Evolutionary conservation across 2,888 invertebrate genomes (phyloP).

Genomic region (Tolmerus cingulatus): DNA sequence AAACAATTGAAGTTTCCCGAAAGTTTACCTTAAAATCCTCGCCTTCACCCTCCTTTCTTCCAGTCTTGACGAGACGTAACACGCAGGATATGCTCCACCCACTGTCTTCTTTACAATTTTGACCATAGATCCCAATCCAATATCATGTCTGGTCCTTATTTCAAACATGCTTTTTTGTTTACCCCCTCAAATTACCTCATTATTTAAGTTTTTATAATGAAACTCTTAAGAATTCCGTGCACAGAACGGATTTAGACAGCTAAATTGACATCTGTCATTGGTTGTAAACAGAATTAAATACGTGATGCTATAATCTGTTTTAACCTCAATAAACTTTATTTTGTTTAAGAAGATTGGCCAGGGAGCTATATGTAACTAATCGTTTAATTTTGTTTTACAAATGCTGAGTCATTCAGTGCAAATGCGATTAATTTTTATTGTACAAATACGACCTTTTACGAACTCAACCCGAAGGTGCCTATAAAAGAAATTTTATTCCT

Average conservation of each 20-base stretch:
- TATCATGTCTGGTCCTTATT: conserved; percentile 52
- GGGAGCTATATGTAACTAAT: background rate
- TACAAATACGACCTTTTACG: background rate
- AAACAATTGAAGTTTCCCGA: too few relatives aligned
- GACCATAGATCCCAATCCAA: conserved; percentile 59
- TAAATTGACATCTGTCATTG: background rate
- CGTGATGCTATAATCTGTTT: background rate
- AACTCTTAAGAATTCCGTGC: background rate
- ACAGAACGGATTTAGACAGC: background rate
- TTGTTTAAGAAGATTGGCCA: background rate
- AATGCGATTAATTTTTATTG: background rate
- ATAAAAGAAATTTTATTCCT: background rate
- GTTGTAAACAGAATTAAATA: background rate
- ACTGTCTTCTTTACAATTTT: conserved; percentile 75
- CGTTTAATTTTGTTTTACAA: background rate
- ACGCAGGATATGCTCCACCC: conserved; percentile 80
- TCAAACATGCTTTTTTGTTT: conserved; percentile 52
- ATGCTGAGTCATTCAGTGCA: background rate
- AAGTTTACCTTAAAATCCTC: conserved; percentile 58
- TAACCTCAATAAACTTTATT: background rate
- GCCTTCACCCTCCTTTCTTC: conserved; percentile 77
- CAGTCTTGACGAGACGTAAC: conserved; percentile 74
- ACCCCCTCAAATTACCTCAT: background rate
- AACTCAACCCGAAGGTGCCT: background rate
- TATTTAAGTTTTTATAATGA: background rate